These are phyloP conservation scores for Hemiscyllium ocellatum DNA, from an alignment of 2,113 vertebrate species.

Conservation along the genomic window DNA sequence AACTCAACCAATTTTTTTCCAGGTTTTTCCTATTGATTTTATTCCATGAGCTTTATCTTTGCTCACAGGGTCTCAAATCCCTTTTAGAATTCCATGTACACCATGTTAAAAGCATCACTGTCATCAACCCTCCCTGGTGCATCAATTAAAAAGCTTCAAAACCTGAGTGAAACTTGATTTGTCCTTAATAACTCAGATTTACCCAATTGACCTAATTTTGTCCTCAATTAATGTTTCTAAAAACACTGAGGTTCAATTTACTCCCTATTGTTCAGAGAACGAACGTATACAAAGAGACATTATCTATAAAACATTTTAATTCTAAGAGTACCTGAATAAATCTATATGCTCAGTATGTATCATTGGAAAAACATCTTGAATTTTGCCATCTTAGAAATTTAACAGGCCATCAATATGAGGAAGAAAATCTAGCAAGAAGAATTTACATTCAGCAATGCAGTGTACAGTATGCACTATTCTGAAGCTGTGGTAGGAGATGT, in stretches of 20 bases:
- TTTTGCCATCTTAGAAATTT: background rate
- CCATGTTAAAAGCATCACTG: background rate
- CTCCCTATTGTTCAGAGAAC: background rate
- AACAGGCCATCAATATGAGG: background rate
- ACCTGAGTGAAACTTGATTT: background rate
- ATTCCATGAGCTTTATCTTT: background rate
- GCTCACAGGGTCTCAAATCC: background rate
- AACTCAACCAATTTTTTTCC: background rate
- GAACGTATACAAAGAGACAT: background rate
- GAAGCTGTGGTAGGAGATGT: background rate
- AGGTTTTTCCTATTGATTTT: background rate
- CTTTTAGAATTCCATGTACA: background rate
- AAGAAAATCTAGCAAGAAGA: background rate
- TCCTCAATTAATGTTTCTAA: background rate
- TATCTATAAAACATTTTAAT: background rate
- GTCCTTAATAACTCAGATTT: background rate
- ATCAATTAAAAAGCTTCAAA: background rate
- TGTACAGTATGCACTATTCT: background rate
- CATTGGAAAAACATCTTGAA: background rate
- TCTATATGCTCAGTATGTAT: background rate
- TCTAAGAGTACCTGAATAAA: background rate
- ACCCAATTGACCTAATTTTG: background rate
- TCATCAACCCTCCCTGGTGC: background rate
- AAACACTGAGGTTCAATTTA: background rate
- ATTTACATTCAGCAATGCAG: background rate